phyloP scores from a whole-genome alignment of 1,140 invertebrate genomes.

The Paralvinella palmiformis region DNA sequence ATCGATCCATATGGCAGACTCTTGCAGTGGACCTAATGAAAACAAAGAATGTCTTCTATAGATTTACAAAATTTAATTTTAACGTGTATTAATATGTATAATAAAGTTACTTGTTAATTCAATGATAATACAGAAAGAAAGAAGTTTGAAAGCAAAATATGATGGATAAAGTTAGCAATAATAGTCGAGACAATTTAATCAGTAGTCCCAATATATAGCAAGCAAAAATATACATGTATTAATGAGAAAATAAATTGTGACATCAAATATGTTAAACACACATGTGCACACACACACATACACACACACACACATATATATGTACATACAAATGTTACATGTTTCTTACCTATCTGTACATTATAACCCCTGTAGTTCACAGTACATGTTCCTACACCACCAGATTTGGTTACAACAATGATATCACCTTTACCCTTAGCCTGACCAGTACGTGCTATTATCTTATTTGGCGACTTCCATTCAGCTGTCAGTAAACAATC shows the following conservation, averaged over 20 bases:
- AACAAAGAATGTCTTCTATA: background rate
- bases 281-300: no score
- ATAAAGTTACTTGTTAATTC: no score
- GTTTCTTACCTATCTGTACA: conserved; percentile 44
- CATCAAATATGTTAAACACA: no score
- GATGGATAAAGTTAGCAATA: no score
- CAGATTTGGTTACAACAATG: conserved; percentile 82
- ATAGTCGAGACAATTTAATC: no score
- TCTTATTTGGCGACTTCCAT: conserved; percentile 97
- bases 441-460: conserved; percentile 87
- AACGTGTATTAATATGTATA: no score
- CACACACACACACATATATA: no score
- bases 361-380: conserved; percentile 81
- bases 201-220: no score
- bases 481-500: conserved; percentile 92
- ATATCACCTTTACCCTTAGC: conserved; percentile 94
- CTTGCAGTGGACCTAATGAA: conserved; percentile 82
- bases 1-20: conserved; percentile 98
- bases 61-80: background rate
- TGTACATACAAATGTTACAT: background rate
- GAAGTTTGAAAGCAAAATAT: no score
- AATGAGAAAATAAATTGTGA: no score
- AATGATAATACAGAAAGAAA: no score
- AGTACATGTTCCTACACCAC: conserved; percentile 87
- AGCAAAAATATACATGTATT: no score